These are phyloP conservation scores for Andricus curvator DNA, from an alignment of 2,888 invertebrate genomes.

Conservation along the genomic window DNA sequence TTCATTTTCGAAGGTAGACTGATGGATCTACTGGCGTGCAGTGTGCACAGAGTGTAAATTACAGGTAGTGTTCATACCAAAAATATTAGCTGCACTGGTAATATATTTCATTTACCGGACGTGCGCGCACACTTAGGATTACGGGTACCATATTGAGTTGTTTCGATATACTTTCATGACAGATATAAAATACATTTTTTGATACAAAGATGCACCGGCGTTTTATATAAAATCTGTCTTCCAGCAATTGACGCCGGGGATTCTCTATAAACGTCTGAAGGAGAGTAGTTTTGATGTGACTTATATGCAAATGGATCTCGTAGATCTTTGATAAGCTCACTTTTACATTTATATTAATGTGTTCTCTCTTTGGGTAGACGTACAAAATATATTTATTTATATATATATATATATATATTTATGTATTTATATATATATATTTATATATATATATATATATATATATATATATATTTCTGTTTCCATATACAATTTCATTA, in stretches of 20 bases:
- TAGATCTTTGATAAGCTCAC: conserved; percentile 67
- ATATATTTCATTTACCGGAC: conserved; percentile 51
- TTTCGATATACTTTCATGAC: conserved; percentile 47
- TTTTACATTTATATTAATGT: conserved; percentile 57
- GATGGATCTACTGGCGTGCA: conserved; percentile 54
- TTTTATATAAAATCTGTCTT: conserved; percentile 65
- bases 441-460: conserved; percentile 53
- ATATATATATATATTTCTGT: conserved; percentile 50
- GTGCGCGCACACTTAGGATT: conserved; percentile 35
- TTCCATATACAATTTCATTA: conserved; percentile 57
- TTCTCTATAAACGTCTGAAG: conserved; percentile 51
- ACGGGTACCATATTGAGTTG: conserved; percentile 46
- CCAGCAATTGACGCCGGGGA: conserved; percentile 61
- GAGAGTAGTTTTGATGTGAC: conserved; percentile 17
- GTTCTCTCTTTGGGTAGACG: conserved; percentile 75
- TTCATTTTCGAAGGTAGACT: conserved; percentile 55
- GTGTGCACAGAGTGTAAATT: conserved; percentile 66
- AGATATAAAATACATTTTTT: conserved; percentile 64
- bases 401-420: conserved; percentile 51
- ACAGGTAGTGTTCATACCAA: conserved; percentile 66
- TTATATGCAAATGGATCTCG: conserved; percentile 55
- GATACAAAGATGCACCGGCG: conserved; percentile 62
- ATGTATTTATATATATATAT: conserved; percentile 53
- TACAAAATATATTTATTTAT: conserved; percentile 62
- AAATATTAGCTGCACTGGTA: conserved; percentile 55